Percentiles rank a stretch among this genome's conserved stretches.
Evolutionary conservation across 2,888 invertebrate genomes (phyloP).

Genomic region (Sinopyrophorus schimmeli): DNA sequence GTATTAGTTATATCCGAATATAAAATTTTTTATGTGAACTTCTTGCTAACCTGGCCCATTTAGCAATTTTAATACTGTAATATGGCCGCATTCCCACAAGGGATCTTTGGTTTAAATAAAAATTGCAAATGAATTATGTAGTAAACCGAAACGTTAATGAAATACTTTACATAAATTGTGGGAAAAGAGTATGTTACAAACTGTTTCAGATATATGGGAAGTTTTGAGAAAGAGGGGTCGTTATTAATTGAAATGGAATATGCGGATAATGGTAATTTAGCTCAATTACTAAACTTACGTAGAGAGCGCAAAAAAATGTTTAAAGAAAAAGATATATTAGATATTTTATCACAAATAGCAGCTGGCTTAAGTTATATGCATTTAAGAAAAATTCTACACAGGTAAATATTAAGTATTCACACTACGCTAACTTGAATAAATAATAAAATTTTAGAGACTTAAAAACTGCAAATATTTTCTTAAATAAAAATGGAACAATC

Average conservation of each 20-base stretch:
- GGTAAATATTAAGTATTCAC: constrained; percentile 45
- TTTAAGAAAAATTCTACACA: constrained; percentile 65
- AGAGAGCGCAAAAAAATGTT: constrained; percentile 54
- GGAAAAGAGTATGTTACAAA: background rate
- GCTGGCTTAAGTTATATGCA: constrained; percentile 73
- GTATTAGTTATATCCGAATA: too few relatives aligned
- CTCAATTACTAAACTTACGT: constrained; percentile 63
- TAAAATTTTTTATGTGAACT: too few relatives aligned
- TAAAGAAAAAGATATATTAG: constrained; percentile 65
- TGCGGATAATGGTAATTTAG: constrained; percentile 73
- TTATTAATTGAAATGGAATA: constrained; percentile 80
- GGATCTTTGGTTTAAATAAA: too few relatives aligned
- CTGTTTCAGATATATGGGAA: constrained; percentile 67
- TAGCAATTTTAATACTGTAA: too few relatives aligned
- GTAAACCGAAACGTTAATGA: too few relatives aligned
- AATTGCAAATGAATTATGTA: too few relatives aligned
- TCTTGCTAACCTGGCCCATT: too few relatives aligned
- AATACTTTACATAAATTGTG: too few relatives aligned
- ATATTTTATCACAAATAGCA: constrained; percentile 69
- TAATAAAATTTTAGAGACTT: constrained; percentile 60
- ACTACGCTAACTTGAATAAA: constrained; percentile 1
- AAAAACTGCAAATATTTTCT: constrained; percentile 74
- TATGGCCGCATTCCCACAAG: too few relatives aligned
- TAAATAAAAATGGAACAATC: constrained; percentile 66
- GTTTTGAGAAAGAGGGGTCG: constrained; percentile 71